These are phyloP conservation scores for Cepphus grylle DNA, from an alignment of 2,113 vertebrate genomes.

Conservation along the genomic window DNA sequence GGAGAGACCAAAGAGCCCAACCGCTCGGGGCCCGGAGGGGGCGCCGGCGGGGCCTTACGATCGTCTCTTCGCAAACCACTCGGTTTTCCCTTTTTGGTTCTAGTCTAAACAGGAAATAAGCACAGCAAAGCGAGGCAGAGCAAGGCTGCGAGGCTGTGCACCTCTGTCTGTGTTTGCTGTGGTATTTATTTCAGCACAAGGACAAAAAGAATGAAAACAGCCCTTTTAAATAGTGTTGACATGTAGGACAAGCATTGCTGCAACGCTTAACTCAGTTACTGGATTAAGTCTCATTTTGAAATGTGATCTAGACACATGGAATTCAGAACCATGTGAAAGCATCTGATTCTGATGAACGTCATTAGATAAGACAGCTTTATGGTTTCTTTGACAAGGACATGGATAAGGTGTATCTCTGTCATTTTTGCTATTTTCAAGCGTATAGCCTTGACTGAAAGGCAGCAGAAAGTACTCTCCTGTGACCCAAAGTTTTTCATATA, in stretches of 20 bases:
- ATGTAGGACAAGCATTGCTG: background rate
- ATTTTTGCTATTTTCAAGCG: background rate
- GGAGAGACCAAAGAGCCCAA: too few relatives aligned
- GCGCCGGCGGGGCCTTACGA: too few relatives aligned
- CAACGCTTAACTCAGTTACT: background rate
- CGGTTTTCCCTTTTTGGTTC: background rate
- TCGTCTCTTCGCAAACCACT: accelerated
- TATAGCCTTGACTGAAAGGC: background rate
- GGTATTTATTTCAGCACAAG: background rate
- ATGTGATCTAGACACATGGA: background rate
- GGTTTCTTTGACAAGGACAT: background rate
- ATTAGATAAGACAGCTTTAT: background rate
- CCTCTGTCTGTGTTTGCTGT: background rate
- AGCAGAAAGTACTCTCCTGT: too few relatives aligned
- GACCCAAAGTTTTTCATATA: background rate
- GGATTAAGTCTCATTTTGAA: background rate
- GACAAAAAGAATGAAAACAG: background rate
- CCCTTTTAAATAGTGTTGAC: background rate
- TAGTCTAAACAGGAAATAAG: background rate
- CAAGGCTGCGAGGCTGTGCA: accelerated
- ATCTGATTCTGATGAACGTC: background rate
- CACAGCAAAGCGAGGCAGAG: background rate
- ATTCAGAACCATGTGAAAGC: background rate
- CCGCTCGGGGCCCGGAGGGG: background rate
- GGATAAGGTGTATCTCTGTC: background rate